Evolutionary conservation across 2,113 vertebrate species (phyloP).

Genomic region (Aramus guarauna): DNA sequence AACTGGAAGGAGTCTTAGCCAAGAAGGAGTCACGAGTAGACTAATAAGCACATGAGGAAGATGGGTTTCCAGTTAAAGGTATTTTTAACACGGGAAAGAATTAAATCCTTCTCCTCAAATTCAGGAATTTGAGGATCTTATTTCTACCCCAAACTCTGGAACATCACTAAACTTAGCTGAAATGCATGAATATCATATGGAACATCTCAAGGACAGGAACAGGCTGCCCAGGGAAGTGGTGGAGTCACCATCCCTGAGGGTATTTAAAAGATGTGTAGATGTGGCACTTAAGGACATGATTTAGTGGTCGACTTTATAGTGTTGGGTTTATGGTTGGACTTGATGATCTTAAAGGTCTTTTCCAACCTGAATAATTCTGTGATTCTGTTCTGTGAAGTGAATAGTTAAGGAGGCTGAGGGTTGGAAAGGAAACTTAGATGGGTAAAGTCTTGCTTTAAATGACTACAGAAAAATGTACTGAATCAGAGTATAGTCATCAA

Average conservation of each 20-base stretch:
- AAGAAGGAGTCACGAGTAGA: background rate
- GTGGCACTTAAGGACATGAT: background rate
- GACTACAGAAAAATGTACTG: background rate
- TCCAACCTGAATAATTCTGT: background rate
- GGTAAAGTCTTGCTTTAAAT: background rate
- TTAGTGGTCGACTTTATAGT: too few species aligned
- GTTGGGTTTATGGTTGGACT: background rate
- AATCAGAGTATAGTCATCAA: background rate
- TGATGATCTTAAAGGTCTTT: background rate
- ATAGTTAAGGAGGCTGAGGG: background rate
- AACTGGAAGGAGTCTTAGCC: slow-evolving; percentile 1
- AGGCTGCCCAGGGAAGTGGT: background rate
- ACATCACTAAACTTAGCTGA: background rate
- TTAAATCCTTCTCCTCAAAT: background rate
- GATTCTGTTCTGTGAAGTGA: background rate
- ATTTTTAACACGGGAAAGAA: background rate
- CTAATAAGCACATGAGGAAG: background rate
- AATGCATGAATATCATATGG: background rate
- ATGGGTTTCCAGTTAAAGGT: background rate
- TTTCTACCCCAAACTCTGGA: background rate
- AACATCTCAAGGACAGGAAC: background rate
- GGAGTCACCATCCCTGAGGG: background rate
- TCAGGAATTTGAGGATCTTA: background rate
- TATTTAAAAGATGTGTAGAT: background rate
- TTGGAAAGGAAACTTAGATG: background rate